Evolutionary conservation across 1,140 invertebrate genomes (phyloP), one percentile per base, ranked within the genome.

Genomic region (Amyelois transitella): DNA sequence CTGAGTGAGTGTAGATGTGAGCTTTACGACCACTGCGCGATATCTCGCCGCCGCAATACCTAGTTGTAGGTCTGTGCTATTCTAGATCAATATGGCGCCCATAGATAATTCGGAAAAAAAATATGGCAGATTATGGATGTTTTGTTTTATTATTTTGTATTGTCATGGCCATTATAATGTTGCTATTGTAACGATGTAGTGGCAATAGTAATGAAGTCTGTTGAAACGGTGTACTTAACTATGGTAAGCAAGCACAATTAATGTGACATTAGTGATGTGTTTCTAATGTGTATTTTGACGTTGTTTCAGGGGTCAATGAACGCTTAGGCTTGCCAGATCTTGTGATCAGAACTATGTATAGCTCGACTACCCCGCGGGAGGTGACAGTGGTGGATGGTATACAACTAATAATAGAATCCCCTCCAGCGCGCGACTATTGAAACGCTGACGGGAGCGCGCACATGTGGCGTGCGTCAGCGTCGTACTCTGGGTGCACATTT

Each of bases 401-500:
- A 61, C 71, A 56, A 82, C 84, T 87, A 87, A 87, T 87, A 84
- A 87, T 87, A 87, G 81, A 69, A 78, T 87, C 84, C 84, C 84
- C 84, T 86, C 84, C 82, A 83, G 81, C 67, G 77, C 63, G 63
- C 68, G 71, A 66, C 60, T 64, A 74, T 74, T 66, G 77, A 68
- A 66, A 66, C 70, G 75, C 66, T 69, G 79, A 69, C 75, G 75
- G 78, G 76, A 74, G 77, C 76, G 75, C 82, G 72, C 82, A 83
- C 82, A 86, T 84, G 82, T 84, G 81, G 79, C 78, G 78, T 72
- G 72, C 69, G 73, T 55, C 72, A 69, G 58, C 75, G 62, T 64
- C 71, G 60, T 69, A 60, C 69, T 75, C 75, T 58, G 73, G 68
- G 72, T 64, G 72, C 64, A 70, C 78, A 77, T 86, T 88, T 88